Evolutionary conservation across 1,140 invertebrate species (phyloP), one percentile per base, ranked within the genome.

Genomic region (Dysdera silvatica): DNA sequence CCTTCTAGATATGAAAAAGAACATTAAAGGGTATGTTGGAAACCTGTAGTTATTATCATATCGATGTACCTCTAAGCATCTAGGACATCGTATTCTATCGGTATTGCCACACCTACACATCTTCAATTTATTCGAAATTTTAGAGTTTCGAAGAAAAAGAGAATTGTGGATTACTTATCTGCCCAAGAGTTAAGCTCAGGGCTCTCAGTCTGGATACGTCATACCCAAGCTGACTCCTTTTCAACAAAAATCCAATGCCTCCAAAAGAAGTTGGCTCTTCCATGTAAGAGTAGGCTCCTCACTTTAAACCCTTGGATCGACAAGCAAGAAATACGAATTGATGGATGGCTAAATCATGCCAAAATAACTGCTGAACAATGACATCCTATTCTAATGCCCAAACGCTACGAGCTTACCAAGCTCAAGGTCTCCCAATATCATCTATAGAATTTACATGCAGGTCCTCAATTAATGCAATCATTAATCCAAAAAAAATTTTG

Each of bases 211-310:
- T n/a, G n/a, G n/a, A n/a, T n/a, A 33, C 24, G 8, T 7, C 23
- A 33, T 14, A 18, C 24, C 7, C 29, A 35, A 35, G 16, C 10
- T 53, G 12, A 14, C 14, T 5, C 24, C 23, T 53, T 53, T 53
- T n/a, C 18, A 12, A 35, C 18, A 20, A 20, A 53, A 33, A 53
- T 53, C 26, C 20, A 18, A 35, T 29, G 6, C 16, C 24, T 53
- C 10, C 10, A 53, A 26, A 53, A 35, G 24, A 35, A 26, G 6
- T n/a, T 3, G 16, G 6, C 31, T 1, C 12, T 53, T 3, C 16
- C n/a, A n/a, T 53, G 51, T 35, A 56, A 40, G 6, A 56, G 35
- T 24, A 56, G 29, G 43, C 28, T 56, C 8, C 24, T 56, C 40
- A 20, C 10, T 43, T 26, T 41, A 6, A 56, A 40, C 43, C 7